Conservation (phyloP, 2,113 vertebrate species). For the Taxidea taxus region DNA sequence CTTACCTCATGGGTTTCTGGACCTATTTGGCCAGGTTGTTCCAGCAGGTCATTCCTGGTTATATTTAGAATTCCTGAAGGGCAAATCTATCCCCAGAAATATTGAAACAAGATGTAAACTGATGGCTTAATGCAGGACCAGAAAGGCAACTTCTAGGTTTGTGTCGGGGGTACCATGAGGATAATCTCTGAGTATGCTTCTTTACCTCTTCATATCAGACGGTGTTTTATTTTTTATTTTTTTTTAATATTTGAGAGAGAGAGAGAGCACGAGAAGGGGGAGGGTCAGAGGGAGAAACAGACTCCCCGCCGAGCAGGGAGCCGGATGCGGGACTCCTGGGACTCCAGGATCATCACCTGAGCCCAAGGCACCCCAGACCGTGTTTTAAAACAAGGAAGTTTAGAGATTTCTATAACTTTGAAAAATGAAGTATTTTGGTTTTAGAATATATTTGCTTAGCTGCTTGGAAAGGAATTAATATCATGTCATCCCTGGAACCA, state of each 20-base stretch:
- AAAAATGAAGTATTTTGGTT: background rate
- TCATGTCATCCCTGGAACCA: background rate
- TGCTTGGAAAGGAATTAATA: background rate
- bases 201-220: background rate
- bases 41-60: background rate
- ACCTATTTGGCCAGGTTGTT: background rate
- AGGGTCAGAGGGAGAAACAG: too few species aligned
- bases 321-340: too few species aligned
- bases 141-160: background rate
- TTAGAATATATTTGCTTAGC: background rate
- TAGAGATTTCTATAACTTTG: background rate
- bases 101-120: background rate
- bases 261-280: too few species aligned
- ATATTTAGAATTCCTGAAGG: background rate
- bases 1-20: too few species aligned
- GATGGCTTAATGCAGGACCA: background rate
- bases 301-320: too few species aligned
- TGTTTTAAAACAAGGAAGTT: background rate
- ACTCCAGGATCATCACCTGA: too few species aligned
- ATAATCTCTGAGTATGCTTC: background rate
- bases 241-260: too few species aligned
- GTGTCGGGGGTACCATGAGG: background rate
- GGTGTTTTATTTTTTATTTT: too few species aligned
- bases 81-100: background rate
- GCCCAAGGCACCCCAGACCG: background rate